Base-by-base conservation (phyloP, 2,797 vertebrate genomes). In the Chaunax sp. region DNA sequence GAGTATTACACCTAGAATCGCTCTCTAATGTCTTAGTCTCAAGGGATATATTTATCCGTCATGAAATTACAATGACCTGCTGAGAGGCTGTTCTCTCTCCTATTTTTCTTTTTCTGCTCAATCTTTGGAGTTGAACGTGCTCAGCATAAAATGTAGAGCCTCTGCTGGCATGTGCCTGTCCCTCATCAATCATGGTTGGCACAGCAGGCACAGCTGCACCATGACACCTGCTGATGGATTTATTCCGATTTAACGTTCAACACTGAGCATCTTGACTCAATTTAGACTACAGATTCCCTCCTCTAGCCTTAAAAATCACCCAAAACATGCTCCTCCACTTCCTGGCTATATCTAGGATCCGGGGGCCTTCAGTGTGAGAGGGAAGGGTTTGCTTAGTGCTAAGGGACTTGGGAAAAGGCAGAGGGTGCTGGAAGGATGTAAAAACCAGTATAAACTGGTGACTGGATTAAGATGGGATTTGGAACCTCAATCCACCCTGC, bases 231-330 rank as follows among this genome's bases (percentile, higher is more conserved):
- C 87, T 92, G 90, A 92, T 92, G 87, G 93, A 92, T 93, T 92
- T 84, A 76, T 87, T 90, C 87, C 91, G 87, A 82, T 90, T 93
- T 91, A 89, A 90, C 77, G 55, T 84, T 82, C 79, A 69, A 62
- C 89, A 87, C 88, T 93, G 91, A 91, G 87, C 87, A 89, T 87
- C 90, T 91, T 89, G 81, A 89, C 87, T 86, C 83, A 87, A 91
- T 92, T 90, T 91, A 80, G 60, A 69, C 78, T 59, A 13, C 51
- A 9, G n/a, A 22, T 11, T n/a, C 12, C n/a, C 11, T 19, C n/a
- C 22, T 30, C 30, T 3, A 14, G 62, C 72, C 72, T 76, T 53
- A 81, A 80, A 13, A 79, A 82, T 69, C 77, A 62, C 69, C 35
- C 62, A 15, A 30, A 63, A 64, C 64, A 64, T 65, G 33, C 64